Percentiles rank a stretch among this genome's conserved stretches.
phyloP scores from a whole-genome alignment of 2,113 vertebrate genomes.

The Siniperca chuatsi region DNA sequence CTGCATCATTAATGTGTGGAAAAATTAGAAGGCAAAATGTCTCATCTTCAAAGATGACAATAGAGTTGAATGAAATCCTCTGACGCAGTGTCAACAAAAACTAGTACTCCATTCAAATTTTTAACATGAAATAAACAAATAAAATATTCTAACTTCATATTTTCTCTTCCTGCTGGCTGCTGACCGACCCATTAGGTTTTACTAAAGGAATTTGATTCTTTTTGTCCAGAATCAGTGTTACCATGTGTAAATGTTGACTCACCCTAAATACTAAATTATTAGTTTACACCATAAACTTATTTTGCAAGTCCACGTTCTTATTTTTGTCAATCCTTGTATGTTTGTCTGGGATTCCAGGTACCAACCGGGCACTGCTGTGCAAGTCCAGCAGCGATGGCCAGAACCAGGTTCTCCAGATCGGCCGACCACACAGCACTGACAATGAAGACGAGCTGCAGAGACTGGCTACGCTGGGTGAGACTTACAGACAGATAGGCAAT shows the following conservation, averaged over 20 bases:
- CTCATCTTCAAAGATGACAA: not conserved
- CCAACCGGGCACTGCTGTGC: slow-evolving; percentile 94
- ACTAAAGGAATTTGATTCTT: not conserved
- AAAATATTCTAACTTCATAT: not conserved
- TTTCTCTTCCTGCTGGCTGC: not conserved
- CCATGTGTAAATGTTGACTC: not conserved
- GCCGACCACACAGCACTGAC: slow-evolving; percentile 91
- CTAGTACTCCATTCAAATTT: not conserved
- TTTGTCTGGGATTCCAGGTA: slow-evolving; percentile 83
- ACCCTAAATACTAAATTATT: not conserved
- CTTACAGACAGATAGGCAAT: not conserved
- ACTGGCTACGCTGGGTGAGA: slow-evolving; percentile 92
- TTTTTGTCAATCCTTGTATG: not conserved
- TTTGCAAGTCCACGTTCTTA: not conserved
- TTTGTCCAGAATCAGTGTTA: not conserved
- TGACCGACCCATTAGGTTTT: not conserved
- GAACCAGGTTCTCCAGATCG: slow-evolving; percentile 95
- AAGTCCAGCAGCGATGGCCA: slow-evolving; percentile 94
- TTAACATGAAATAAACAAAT: not conserved
- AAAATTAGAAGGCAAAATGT: not conserved
- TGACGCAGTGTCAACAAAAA: not conserved
- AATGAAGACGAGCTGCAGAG: slow-evolving; percentile 97
- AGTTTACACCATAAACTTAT: not conserved
- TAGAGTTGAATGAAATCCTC: not conserved
- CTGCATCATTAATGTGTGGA: not conserved